A percentile compares a stretch with the other conserved stretches of the same genome.
Conservation (phyloP, 2,113 vertebrate species). For the Neogobius melanostomus region DNA sequence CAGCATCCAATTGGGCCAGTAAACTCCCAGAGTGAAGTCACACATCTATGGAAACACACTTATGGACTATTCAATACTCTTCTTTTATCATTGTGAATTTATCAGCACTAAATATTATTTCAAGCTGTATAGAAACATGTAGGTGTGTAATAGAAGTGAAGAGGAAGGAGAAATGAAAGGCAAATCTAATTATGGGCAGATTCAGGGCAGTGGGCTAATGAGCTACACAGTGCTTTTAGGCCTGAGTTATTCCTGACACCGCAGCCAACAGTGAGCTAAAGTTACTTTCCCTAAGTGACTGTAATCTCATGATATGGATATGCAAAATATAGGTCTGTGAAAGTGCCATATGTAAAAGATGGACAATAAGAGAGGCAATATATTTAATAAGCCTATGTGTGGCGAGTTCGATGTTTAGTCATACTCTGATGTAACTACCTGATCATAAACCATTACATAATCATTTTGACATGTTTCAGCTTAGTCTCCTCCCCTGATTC, state of each 20-base stretch:
- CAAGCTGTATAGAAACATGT: slow-evolving; percentile 33
- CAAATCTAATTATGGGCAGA: slow-evolving; percentile 62
- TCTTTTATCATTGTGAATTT: slow-evolving; percentile 2
- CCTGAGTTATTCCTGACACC: slow-evolving; percentile 61
- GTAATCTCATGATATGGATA: slow-evolving; percentile 45
- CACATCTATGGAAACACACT: slow-evolving; percentile 1
- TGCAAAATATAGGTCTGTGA: slow-evolving; percentile 29
- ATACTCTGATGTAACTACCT: too few relatives aligned
- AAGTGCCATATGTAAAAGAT: neutral
- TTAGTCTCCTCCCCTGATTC: neutral
- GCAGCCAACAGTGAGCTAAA: slow-evolving; percentile 22
- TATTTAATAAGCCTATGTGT: too few relatives aligned
- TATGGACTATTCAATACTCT: slow-evolving; percentile 20
- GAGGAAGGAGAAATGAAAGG: slow-evolving; percentile 62
- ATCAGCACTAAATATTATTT: neutral
- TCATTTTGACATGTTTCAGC: neutral
- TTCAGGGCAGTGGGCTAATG: slow-evolving; percentile 69
- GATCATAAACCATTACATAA: too few relatives aligned
- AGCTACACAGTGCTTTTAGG: slow-evolving; percentile 58
- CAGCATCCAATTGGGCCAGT: slow-evolving; percentile 51
- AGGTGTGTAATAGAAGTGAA: slow-evolving; percentile 35
- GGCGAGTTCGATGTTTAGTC: too few relatives aligned
- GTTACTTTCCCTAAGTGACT: slow-evolving; percentile 20
- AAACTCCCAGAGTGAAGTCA: slow-evolving; percentile 5
- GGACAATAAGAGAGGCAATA: too few relatives aligned